These are phyloP conservation scores for Diplosoma virens DNA, from an alignment of 23 tunicate genomes.

Conservation along the genomic window DNA sequence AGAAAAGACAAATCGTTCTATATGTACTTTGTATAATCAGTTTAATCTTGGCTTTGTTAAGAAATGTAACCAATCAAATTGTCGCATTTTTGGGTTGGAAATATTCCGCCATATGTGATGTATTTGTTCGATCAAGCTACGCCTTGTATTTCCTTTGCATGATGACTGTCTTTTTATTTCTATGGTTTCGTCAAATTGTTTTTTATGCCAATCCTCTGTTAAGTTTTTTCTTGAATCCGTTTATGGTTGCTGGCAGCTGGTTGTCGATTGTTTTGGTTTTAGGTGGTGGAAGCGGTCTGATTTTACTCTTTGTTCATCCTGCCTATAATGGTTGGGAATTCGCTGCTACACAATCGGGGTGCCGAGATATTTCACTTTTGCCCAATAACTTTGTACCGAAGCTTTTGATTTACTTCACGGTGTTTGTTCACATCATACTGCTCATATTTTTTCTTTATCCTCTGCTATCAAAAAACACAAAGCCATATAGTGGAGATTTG, in stretches of 20 bases:
- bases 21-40: conserved; percentile 57
- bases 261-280: conserved; percentile 59
- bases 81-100: conserved; percentile 64
- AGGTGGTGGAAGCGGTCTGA: conserved; percentile 36
- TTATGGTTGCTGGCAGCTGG: conserved; percentile 56
- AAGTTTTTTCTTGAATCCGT: conserved; percentile 57
- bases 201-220: conserved; percentile 86
- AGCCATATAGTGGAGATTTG: too few species aligned
- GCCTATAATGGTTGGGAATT: conserved; percentile 70
- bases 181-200: conserved; percentile 85
- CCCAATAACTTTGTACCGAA: conserved; percentile 36
- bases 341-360: conserved; percentile 52
- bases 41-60: conserved; percentile 48
- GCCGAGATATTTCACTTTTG: conserved; percentile 36
- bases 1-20: conserved; percentile 41
- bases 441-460: conserved; percentile 70
- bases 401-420: conserved; percentile 35
- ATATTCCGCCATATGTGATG: conserved; percentile 34
- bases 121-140: conserved; percentile 53
- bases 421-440: conserved; percentile 50
- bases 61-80: conserved; percentile 52
- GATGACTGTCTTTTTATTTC: conserved; percentile 58
- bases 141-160: conserved; percentile 63
- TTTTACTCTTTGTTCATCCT: conserved; percentile 48
- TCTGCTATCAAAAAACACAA: too few species aligned